These are phyloP conservation scores for Torymus auratus DNA, from an alignment of 2,888 invertebrate genomes.

Conservation along the genomic window DNA sequence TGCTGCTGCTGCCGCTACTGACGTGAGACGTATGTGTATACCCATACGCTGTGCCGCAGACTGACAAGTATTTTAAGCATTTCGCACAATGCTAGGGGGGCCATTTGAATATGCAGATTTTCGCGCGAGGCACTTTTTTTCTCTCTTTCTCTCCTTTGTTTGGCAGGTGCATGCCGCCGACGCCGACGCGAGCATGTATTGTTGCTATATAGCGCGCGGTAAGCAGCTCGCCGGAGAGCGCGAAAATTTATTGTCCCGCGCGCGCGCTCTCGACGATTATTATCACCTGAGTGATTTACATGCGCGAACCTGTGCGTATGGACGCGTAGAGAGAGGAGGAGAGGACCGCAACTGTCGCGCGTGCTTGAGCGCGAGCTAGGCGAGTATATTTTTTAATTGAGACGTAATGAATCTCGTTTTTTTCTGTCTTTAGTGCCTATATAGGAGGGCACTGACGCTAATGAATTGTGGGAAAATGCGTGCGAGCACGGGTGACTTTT, in stretches of 20 bases:
- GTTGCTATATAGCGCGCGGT: too few species aligned
- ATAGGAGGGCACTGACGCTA: too few species aligned
- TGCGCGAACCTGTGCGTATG: not conserved
- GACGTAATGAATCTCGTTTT: not conserved
- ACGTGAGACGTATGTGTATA: too few species aligned
- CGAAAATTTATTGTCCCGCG: conserved; percentile 38
- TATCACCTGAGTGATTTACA: conserved; percentile 42
- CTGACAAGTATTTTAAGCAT: conserved; percentile 52
- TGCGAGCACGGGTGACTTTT: too few species aligned
- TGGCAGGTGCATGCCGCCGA: not conserved
- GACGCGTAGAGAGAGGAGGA: too few species aligned
- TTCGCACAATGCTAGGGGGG: not conserved
- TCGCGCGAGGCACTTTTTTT: not conserved
- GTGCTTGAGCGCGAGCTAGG: not conserved
- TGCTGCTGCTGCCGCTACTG: too few species aligned
- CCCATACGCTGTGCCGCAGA: not conserved
- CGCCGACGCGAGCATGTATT: not conserved
- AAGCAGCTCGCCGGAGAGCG: not conserved
- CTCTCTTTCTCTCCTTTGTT: conserved; percentile 2
- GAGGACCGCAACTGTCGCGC: not conserved
- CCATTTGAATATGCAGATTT: conserved; percentile 28
- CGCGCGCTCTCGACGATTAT: conserved; percentile 23
- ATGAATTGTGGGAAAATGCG: too few species aligned
- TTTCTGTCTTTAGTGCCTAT: not conserved
- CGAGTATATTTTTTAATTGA: conserved; percentile 37